Evolutionary conservation across 2,888 invertebrate genomes (phyloP).

Genomic region (Tiliacea citrago): DNA sequence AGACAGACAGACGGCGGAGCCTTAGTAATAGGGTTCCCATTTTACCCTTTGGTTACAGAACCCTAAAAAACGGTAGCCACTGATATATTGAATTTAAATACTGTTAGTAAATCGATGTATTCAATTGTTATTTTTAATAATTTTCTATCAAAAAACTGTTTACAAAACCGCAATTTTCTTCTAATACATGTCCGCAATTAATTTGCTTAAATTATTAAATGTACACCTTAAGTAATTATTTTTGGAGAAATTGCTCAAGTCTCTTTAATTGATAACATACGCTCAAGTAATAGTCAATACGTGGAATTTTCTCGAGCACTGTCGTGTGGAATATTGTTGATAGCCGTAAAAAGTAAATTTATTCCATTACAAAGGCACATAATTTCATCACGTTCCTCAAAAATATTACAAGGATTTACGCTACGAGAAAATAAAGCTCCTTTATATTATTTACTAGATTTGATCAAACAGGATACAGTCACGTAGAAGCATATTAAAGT

Average conservation of each 20-base stretch:
- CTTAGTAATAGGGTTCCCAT: too few relatives aligned
- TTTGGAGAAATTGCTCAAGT: slow-evolving; percentile 22
- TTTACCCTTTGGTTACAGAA: too few relatives aligned
- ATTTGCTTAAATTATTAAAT: slow-evolving; percentile 35
- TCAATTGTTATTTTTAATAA: neutral
- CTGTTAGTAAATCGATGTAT: neutral
- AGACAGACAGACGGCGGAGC: too few relatives aligned
- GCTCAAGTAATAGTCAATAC: slow-evolving; percentile 25
- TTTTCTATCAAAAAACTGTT: neutral
- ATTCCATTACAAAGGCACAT: slow-evolving; percentile 21
- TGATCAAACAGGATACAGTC: slow-evolving; percentile 7
- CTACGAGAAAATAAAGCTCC: slow-evolving; percentile 20
- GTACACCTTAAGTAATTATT: slow-evolving; percentile 24
- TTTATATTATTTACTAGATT: slow-evolving; percentile 24
- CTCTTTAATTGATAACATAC: slow-evolving; percentile 26
- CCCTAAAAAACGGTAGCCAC: neutral
- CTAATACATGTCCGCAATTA: slow-evolving; percentile 51
- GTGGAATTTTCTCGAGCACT: slow-evolving; percentile 9
- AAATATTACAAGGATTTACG: slow-evolving; percentile 16
- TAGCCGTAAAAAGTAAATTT: slow-evolving; percentile 29
- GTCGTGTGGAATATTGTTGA: slow-evolving; percentile 15
- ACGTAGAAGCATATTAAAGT: slow-evolving; percentile 29
- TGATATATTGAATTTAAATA: neutral
- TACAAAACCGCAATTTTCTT: neutral
- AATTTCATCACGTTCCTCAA: slow-evolving; percentile 35